These are phyloP conservation scores for Subacronicta megacephala DNA, from an alignment of 2,888 invertebrate species.

Conservation along the genomic window DNA sequence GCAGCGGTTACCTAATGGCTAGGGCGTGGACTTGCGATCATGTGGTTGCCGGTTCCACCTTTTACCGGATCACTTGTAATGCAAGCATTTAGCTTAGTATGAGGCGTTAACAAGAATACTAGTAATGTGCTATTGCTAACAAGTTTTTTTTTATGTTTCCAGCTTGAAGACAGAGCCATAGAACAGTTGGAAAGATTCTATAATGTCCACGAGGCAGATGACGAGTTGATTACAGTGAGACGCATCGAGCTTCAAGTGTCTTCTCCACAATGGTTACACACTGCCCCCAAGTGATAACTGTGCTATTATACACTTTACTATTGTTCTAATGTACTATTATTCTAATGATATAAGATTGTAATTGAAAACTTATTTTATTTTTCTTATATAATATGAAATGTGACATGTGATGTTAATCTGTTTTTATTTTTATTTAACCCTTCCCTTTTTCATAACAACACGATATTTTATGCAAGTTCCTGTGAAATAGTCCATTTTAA, in stretches of 20 bases:
- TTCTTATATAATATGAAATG: conserved; percentile 47
- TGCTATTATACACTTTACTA: conserved; percentile 70
- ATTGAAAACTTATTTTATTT: conserved; percentile 52
- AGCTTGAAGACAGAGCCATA: conserved; percentile 96
- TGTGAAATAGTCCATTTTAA: too few species aligned
- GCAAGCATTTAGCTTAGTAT: too few species aligned
- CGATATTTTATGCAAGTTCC: too few species aligned
- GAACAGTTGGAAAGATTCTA: conserved; percentile 94
- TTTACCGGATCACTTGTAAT: too few species aligned
- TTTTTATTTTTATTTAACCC: not conserved
- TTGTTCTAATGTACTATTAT: too few species aligned
- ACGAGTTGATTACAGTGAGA: conserved; percentile 93
- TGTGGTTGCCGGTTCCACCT: too few species aligned
- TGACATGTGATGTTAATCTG: conserved; percentile 11
- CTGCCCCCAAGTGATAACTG: conserved; percentile 77
- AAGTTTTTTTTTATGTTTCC: conserved; percentile 61
- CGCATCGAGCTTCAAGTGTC: conserved; percentile 90
- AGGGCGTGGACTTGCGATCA: too few species aligned
- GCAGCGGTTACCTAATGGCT: too few species aligned
- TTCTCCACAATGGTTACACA: conserved; percentile 90
- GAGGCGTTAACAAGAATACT: too few species aligned
- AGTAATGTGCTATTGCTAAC: too few species aligned
- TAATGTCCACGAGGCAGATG: conserved; percentile 91
- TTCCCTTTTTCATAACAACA: too few species aligned
- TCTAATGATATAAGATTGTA: conserved; percentile 43